phyloP scores from a whole-genome alignment of 2,113 vertebrate genomes.

The Passer montanus region DNA sequence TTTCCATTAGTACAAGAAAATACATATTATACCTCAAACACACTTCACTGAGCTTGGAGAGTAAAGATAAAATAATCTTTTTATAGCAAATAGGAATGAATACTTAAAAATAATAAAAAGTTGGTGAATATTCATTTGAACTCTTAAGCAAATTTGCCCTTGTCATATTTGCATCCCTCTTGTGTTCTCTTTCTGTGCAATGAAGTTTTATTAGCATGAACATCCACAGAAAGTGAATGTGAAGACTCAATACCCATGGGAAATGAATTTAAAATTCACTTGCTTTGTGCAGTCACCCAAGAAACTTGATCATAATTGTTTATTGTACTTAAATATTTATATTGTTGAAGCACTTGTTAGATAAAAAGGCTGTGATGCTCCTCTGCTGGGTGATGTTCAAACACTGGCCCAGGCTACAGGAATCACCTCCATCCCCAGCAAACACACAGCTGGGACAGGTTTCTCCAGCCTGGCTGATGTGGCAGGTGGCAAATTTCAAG shows the following conservation, averaged over 20 bases:
- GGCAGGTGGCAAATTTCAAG: neutral
- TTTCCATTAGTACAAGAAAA: neutral
- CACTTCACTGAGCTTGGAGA: neutral
- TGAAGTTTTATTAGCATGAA: slow-evolving; percentile 54
- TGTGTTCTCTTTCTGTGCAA: slow-evolving; percentile 8
- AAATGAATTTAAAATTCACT: slow-evolving; percentile 57
- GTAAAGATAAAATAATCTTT: slow-evolving; percentile 25
- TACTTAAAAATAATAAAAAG: slow-evolving; percentile 34
- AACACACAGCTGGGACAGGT: neutral
- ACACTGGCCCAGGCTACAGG: neutral
- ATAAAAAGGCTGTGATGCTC: neutral
- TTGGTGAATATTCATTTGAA: slow-evolving; percentile 61
- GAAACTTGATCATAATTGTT: slow-evolving; percentile 65
- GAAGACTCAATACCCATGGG: slow-evolving; percentile 37
- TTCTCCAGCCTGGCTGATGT: neutral
- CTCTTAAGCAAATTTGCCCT: slow-evolving; percentile 52
- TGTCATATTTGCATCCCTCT: slow-evolving; percentile 56
- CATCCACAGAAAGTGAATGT: slow-evolving; percentile 34
- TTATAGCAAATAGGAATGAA: neutral
- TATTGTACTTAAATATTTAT: slow-evolving; percentile 64
- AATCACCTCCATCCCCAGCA: neutral
- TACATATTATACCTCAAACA: neutral
- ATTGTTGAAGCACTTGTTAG: neutral
- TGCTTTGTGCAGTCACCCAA: slow-evolving; percentile 50
- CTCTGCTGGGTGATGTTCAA: neutral